Evolutionary conservation across 2,888 invertebrate species (phyloP), one percentile per base, ranked within the genome.

Genomic region (Lacanobia wlatinum): DNA sequence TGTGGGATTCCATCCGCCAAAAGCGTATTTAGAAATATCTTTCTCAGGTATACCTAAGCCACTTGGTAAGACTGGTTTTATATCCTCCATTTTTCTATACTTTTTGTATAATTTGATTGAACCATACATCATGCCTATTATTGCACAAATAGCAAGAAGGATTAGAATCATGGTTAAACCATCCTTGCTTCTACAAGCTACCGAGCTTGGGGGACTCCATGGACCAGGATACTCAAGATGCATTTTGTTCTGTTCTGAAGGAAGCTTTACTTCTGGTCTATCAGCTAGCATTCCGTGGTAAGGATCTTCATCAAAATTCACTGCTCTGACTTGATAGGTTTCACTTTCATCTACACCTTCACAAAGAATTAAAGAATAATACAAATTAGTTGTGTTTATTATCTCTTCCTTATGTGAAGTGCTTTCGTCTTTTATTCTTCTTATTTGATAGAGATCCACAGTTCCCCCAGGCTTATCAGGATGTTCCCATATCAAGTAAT

Each of bases 41-140:
- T 96, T 96, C 83, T 95, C 94, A 46, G 94, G 94, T 75, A 94
- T 91, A 67, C 92, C 96, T 73, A 98, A 91, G 6, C 97, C 97
- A 62, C 97, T 97, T 34, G 98, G 98, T 77, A 98, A 91, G 84
- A 97, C 97, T 18, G 97, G 97, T 87, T 97, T 97, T 38, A 98
- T 97, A 84, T 97, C 97, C 87, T 96, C 96, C 97, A 97, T 97
- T 84, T 96, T 96, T 87, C 96, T 96, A 85, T 96, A 97, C 77
- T 96, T 97, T 72, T 95, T 94, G 92, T 97, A 97, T 40, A 96
- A 87, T 88, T 97, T 97, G 81, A 90, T 93, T 9, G 92, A 91
- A 12, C 90, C 92, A 81, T 93, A 95, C 73, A 90, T 92, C 21
- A 92, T 73, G 18, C 90, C 94, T 53, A 93, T 88, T 28, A 94